phyloP scores from a whole-genome alignment of 2,113 vertebrate genomes.

The Polyodon spathula region DNA sequence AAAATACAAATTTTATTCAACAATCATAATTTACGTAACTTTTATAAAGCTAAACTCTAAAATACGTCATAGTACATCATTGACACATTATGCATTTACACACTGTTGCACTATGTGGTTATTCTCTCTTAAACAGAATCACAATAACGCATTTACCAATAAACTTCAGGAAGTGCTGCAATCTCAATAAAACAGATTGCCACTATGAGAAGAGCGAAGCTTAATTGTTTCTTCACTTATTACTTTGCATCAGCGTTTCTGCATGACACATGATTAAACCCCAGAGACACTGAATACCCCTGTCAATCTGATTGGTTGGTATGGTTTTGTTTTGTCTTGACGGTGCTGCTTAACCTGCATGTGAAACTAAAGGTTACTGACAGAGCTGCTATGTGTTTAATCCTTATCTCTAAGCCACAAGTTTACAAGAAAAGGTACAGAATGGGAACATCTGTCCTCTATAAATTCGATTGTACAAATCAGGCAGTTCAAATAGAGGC shows the following conservation, averaged over 20 bases:
- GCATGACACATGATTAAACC: too few species aligned
- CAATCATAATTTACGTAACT: too few species aligned
- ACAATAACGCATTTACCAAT: neutral
- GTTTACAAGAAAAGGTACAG: constrained; percentile 57
- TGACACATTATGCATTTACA: too few species aligned
- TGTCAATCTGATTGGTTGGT: too few species aligned
- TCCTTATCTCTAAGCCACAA: constrained; percentile 37
- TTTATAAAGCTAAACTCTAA: too few species aligned
- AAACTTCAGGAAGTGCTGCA: neutral
- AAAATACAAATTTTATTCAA: too few species aligned
- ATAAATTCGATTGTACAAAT: constrained; percentile 64
- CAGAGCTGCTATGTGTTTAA: neutral
- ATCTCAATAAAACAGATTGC: neutral
- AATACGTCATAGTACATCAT: too few species aligned
- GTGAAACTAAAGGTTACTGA: neutral
- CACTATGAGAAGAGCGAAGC: neutral
- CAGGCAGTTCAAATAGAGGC: constrained; percentile 77
- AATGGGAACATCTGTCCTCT: constrained; percentile 71
- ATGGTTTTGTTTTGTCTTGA: too few species aligned
- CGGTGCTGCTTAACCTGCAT: neutral
- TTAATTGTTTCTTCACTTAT: too few species aligned
- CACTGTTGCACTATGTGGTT: too few species aligned
- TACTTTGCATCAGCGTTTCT: too few species aligned
- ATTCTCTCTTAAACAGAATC: neutral
- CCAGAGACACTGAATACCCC: too few species aligned